These are phyloP conservation scores for Galaxias olidus DNA, from an alignment of 2,797 vertebrate species.

Conservation along the genomic window DNA sequence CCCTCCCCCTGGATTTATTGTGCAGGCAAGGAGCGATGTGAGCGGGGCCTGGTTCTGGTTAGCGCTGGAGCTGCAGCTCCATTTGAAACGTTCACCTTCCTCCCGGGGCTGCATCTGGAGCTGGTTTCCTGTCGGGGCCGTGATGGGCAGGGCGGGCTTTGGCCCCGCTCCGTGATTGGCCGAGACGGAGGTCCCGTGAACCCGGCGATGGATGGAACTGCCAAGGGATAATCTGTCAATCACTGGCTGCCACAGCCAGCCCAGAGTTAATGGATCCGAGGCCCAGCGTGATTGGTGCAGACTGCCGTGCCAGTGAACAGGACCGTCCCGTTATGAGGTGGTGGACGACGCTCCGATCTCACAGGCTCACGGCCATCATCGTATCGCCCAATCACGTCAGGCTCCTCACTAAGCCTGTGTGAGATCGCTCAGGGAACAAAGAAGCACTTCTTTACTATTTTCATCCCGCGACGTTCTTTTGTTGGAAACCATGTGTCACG, in stretches of 20 bases:
- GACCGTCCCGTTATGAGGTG: constrained; percentile 5
- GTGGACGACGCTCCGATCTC: background rate
- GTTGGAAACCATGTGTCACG: constrained; percentile 30
- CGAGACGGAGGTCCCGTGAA: constrained; percentile 57
- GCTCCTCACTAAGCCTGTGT: background rate
- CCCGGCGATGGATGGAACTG: constrained; percentile 56
- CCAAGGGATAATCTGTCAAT: constrained; percentile 70
- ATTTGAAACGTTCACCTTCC: constrained; percentile 77
- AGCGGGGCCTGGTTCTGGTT: constrained; percentile 69
- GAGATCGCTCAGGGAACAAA: constrained; percentile 38
- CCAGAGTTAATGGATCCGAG: constrained; percentile 35
- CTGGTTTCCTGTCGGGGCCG: constrained; percentile 79
- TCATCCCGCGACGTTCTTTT: constrained; percentile 25
- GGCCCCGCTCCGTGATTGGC: constrained; percentile 67
- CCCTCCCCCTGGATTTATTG: constrained; percentile 56
- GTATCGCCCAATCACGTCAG: constrained; percentile 16
- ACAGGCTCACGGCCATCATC: constrained; percentile 26
- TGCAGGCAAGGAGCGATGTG: constrained; percentile 58
- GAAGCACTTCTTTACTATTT: constrained; percentile 21
- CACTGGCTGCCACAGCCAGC: constrained; percentile 57
- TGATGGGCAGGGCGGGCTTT: constrained; percentile 62
- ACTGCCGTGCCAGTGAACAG: background rate
- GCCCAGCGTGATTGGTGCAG: constrained; percentile 43
- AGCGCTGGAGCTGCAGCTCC: constrained; percentile 53
- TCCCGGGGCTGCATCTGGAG: constrained; percentile 81